Base-by-base conservation (phyloP, 2,888 invertebrate species). In the Idaea dimidiata region DNA sequence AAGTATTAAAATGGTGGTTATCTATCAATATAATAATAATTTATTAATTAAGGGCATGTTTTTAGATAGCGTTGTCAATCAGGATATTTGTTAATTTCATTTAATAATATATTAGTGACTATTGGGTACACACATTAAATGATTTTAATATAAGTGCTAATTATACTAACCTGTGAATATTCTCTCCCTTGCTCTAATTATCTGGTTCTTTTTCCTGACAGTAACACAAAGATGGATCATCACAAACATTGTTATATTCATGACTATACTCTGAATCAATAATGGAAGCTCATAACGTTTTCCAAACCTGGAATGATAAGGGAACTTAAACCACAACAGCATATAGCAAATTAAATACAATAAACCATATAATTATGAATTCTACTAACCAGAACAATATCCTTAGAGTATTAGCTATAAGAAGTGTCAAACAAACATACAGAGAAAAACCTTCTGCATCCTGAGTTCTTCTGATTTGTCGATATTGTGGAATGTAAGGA, bases 361-460 rank as follows among this genome's bases (percentile, higher is more conserved):
- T 6, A 2, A 2, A 55, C 18, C 60, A 54, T 59, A 60, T 33
- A 57, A 60, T 60, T 17, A 24, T 17, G 59, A 54, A 62, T 70
- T 32, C 66, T 75, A 93, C 96, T 93, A 93, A 99, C 99, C 99
- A 99, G 93, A 99, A 99, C 79, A 99, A 93, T 83, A 99, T 99
- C 81, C 99, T 95, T 70, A 99, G 94, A 62, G 98, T 99, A 87
- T 99, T 99, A 66, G 99, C 99, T 81, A 99, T 94, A 59, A 99
- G 94, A 62, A 99, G 94, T 24, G 98, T 97, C 74, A 99, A 94
- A 87, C 99, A 99, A 61, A 99, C 99, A 86, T 98, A 97, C 58
- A 98, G 93, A 0, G 99, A 99, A 91, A 99, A 99, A 14, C 99
- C 99, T 77, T 99, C 98, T 16, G 98, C 96, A 93, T 99, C 98